Base-by-base conservation (phyloP, 2,888 invertebrate genomes). In the Petrophora chlorosata region DNA sequence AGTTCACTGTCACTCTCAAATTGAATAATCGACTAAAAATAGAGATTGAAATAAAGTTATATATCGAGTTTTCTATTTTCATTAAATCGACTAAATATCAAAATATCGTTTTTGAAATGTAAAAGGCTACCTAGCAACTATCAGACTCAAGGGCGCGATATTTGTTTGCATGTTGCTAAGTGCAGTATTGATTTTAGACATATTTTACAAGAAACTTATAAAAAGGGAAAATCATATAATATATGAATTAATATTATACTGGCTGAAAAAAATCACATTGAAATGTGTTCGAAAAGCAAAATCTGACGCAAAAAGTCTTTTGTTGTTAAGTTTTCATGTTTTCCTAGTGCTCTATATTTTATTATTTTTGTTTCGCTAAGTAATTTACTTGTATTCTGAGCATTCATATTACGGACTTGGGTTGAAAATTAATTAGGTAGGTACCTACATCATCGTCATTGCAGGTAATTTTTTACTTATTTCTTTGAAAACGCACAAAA, bases 161-260 rank as follows among this genome's bases (percentile, higher is more conserved):
- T 82, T 85, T 84, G 82, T 83, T 84, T 84, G 74, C 30, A 36
- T 55, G 84, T 84, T 69, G 74, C 71, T 73, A 80, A 45, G 82
- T 65, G 49, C 56, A 44, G 47, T 82, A 86, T 86, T 73, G 86
- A 86, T 85, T 85, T 79, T 70, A 46, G n/a, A n/a, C n/a, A n/a
- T 8, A 1, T 0, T 23, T 23, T 22, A 2, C 4, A 2, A 7
- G 22, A 5, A 19, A 5, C 8, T 2, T 23, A n/a, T n/a, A 23
- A 25, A 10, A 10, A 9, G 5, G 5, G 0, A 2, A 3, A 3
- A 25, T 3, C 3, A 9, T 10, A 25, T 10, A 23, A 23, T 3
- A 23, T 3, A 1, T 3, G n/a, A 39, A 16, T 12, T 25, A 33
- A 25, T 23, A 14, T 16, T 28, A 3, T 10, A 53, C 53, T 59